phyloP scores from a whole-genome alignment of 2,113 vertebrate genomes.

The Progne subis region DNA sequence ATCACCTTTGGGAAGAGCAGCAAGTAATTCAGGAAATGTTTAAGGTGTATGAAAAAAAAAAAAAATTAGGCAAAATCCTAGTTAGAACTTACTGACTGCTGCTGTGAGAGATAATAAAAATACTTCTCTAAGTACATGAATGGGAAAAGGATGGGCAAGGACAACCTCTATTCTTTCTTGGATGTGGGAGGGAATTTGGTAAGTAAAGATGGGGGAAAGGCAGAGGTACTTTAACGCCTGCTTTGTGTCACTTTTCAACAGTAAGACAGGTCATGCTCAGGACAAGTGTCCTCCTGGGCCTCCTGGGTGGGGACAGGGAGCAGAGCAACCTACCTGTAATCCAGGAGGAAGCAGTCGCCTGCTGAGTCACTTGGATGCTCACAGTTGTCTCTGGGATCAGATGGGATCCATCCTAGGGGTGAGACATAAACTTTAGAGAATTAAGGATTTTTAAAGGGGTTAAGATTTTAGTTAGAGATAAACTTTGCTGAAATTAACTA shows the following conservation, averaged over 20 bases:
- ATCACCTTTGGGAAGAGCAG: neutral
- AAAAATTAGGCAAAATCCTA: too few relatives aligned
- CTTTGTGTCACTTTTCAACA: neutral
- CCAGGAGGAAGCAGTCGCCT: neutral
- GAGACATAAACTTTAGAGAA: too few relatives aligned
- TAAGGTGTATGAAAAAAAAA: neutral
- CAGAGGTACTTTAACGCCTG: neutral
- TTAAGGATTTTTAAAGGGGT: too few relatives aligned
- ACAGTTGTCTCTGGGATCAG: neutral
- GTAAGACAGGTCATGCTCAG: neutral
- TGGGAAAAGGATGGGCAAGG: neutral
- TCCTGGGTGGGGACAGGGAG: neutral
- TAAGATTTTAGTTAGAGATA: too few relatives aligned
- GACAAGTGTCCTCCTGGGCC: too few relatives aligned
- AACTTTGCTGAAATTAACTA: too few relatives aligned
- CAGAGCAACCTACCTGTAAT: neutral
- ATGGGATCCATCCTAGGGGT: neutral
- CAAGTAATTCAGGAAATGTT: neutral
- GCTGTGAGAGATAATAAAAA: too few relatives aligned
- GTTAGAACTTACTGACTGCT: too few relatives aligned
- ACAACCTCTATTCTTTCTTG: too few relatives aligned
- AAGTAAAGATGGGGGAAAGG: too few relatives aligned
- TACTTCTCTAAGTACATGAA: too few relatives aligned
- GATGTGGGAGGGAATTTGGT: too few relatives aligned
- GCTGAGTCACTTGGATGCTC: neutral